These are phyloP conservation scores for Xyliphius kryptos DNA, from an alignment of 2,113 vertebrate species.

Conservation along the genomic window DNA sequence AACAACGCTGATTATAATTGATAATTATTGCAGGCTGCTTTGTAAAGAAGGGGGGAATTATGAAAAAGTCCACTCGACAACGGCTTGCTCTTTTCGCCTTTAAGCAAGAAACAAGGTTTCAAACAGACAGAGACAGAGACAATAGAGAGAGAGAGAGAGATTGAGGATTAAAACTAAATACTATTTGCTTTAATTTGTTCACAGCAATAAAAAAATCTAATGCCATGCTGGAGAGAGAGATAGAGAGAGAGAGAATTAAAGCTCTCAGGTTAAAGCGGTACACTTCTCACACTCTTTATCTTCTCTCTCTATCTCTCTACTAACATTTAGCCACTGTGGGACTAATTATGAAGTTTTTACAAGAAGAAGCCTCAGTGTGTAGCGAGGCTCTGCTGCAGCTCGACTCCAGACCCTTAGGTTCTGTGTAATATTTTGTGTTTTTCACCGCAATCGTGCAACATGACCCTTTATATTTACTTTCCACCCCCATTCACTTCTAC, in stretches of 20 bases:
- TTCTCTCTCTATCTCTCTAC: no score
- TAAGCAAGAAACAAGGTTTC: constrained; percentile 11
- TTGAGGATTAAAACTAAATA: no score
- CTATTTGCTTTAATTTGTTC: constrained; percentile 33
- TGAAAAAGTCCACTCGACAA: no score
- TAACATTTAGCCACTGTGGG: constrained; percentile 91
- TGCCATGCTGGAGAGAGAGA: constrained; percentile 29
- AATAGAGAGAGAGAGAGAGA: no score
- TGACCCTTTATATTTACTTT: constrained; percentile 32
- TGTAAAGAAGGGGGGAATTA: background rate
- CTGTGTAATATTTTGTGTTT: constrained; percentile 73
- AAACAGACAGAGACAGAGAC: no score
- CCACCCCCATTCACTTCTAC: no score
- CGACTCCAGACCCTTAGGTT: constrained; percentile 89
- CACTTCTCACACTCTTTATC: constrained; percentile 65
- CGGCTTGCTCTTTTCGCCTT: constrained; percentile 34
- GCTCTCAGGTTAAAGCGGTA: constrained; percentile 49
- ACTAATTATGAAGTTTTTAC: constrained; percentile 94
- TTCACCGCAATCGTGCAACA: constrained; percentile 58
- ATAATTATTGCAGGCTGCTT: background rate
- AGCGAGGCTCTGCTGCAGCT: constrained; percentile 65
- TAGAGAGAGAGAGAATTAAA: constrained; percentile 41
- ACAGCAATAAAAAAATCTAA: constrained; percentile 18
- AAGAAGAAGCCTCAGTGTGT: constrained; percentile 76
- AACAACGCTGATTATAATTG: background rate